Evolutionary conservation across 2,113 vertebrate species (phyloP).

Genomic region (Antechinus stuartii): DNA sequence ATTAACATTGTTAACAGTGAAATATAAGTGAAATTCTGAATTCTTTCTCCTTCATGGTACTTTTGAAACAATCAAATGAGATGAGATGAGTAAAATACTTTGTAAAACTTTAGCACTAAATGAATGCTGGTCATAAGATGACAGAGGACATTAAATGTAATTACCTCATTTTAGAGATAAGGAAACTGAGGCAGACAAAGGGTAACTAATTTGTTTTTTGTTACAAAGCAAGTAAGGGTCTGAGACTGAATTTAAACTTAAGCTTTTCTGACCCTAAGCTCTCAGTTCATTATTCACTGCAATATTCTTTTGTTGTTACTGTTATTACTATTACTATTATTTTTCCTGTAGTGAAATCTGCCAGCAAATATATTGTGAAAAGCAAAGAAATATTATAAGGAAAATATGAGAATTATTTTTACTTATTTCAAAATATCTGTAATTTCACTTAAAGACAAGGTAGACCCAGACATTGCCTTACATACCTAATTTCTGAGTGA

Average conservation of each 20-base stretch:
- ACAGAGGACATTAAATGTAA: not conserved
- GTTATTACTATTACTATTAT: not conserved
- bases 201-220: no score
- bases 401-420: not conserved
- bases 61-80: not conserved
- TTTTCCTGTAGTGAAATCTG: not conserved
- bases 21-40: not conserved
- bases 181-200: not conserved
- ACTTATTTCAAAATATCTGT: not conserved
- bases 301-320: not conserved
- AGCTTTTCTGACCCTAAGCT: not conserved
- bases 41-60: not conserved
- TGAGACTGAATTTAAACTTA: not conserved
- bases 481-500: not conserved
- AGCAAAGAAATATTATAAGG: not conserved
- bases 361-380: not conserved
- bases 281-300: not conserved
- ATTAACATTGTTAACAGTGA: not conserved
- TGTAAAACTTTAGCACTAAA: not conserved
- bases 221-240: not conserved
- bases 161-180: not conserved
- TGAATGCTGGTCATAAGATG: not conserved
- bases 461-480: not conserved
- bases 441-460: not conserved
- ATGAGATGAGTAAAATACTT: not conserved